Evolutionary conservation across 2,888 invertebrate species (phyloP).

Genomic region (Nasonia oneida): DNA sequence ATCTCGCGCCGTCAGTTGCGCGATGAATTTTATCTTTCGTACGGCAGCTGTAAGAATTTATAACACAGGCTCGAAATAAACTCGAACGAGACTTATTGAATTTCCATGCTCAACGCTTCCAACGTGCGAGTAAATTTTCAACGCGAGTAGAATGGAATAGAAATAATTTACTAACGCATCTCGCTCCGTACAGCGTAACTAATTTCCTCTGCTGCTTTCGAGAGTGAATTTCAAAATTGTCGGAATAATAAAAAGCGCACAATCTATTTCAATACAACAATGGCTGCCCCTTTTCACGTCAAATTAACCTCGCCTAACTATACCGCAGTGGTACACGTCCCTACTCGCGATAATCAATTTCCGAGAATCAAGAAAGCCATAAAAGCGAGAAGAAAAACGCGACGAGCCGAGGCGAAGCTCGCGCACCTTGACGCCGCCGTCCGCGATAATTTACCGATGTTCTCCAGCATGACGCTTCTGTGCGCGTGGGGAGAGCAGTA

Average conservation of each 20-base stretch:
- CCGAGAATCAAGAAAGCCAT: constrained; percentile 27
- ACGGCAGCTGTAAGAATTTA: background rate
- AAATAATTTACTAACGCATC: background rate
- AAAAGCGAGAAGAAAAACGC: background rate
- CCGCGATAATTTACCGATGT: constrained; percentile 29
- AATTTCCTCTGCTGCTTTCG: background rate
- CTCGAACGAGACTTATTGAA: background rate
- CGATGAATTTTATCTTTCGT: constrained; percentile 25
- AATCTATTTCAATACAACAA: background rate
- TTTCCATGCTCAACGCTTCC: background rate
- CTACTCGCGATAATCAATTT: constrained; percentile 32
- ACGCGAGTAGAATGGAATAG: background rate
- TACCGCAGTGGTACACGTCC: background rate
- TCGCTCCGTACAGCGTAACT: background rate
- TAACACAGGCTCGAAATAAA: background rate
- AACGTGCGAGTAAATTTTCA: background rate
- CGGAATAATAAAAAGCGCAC: background rate
- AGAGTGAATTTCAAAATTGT: background rate
- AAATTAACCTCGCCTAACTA: constrained; percentile 8
- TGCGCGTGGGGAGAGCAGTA: background rate
- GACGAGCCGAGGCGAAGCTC: background rate
- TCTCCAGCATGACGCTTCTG: constrained; percentile 28
- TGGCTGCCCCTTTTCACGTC: background rate
- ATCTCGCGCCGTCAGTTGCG: background rate
- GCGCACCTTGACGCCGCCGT: background rate